Evolutionary conservation across 2,888 invertebrate species (phyloP).

Genomic region (Drosophila neoperkinsi): DNA sequence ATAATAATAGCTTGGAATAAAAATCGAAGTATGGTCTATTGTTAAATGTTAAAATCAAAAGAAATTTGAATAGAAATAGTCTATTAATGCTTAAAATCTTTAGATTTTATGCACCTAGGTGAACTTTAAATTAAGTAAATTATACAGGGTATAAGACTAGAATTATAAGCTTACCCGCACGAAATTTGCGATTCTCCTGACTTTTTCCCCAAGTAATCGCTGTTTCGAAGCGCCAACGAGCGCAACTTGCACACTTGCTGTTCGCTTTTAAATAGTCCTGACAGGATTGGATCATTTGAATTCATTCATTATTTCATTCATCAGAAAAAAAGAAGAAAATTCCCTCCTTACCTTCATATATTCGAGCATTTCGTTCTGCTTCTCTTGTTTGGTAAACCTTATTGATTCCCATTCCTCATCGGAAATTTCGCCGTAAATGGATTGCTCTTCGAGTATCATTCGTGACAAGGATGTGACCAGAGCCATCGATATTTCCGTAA

Average conservation of each 20-base stretch:
- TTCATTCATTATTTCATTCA: background rate
- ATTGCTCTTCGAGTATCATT: slow-evolving; percentile 89
- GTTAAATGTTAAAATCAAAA: background rate
- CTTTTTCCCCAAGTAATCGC: slow-evolving; percentile 87
- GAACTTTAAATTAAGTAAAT: background rate
- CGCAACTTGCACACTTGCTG: slow-evolving; percentile 86
- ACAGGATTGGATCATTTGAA: background rate
- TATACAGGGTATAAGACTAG: background rate
- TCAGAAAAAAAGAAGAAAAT: background rate
- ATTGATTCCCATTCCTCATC: slow-evolving; percentile 95
- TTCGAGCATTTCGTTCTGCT: slow-evolving; percentile 88
- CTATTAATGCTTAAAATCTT: background rate
- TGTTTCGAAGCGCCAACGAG: slow-evolving; percentile 87
- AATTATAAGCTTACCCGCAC: slow-evolving; percentile 37
- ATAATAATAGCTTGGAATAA: background rate
- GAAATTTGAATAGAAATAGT: background rate
- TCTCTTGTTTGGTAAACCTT: slow-evolving; percentile 89
- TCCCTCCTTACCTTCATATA: slow-evolving; percentile 88
- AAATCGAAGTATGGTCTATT: background rate
- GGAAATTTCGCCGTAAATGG: slow-evolving; percentile 90
- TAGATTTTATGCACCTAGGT: background rate
- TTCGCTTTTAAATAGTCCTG: slow-evolving; percentile 80
- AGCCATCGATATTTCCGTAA: slow-evolving; percentile 88
- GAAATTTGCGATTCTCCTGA: slow-evolving; percentile 72
- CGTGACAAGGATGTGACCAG: slow-evolving; percentile 90